A percentile compares a stretch with the other conserved stretches of the same genome.
phyloP scores from a whole-genome alignment of 2,888 invertebrate genomes.

The Orthosia cruda region DNA sequence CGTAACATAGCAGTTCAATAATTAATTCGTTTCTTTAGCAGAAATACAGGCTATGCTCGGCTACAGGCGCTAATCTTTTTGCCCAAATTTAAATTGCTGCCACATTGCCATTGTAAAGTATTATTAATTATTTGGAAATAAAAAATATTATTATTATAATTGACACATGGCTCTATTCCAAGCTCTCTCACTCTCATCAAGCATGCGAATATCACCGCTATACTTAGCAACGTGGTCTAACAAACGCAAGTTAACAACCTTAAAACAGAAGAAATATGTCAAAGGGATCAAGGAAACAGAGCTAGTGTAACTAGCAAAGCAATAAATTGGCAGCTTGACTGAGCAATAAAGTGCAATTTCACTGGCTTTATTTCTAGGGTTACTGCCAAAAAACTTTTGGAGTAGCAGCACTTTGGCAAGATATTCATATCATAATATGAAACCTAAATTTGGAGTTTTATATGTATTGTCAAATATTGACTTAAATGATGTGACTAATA shows the following conservation, averaged over 20 bases:
- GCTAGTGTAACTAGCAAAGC: neutral
- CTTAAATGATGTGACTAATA: neutral
- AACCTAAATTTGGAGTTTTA: neutral
- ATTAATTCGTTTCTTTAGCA: too few species aligned
- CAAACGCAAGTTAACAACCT: neutral
- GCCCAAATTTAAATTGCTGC: too few species aligned
- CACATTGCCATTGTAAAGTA: too few species aligned
- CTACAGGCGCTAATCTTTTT: too few species aligned
- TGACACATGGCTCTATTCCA: too few species aligned
- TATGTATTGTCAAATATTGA: neutral
- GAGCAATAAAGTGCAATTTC: slow-evolving; percentile 18
- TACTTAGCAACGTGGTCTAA: too few species aligned
- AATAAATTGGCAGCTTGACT: slow-evolving; percentile 43
- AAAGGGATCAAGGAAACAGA: neutral
- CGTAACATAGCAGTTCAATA: neutral
- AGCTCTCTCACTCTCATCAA: too few species aligned
- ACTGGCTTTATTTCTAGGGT: slow-evolving; percentile 8
- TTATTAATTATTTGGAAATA: too few species aligned
- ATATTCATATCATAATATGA: slow-evolving; percentile 17
- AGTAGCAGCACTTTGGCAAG: slow-evolving; percentile 43
- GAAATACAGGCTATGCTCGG: too few species aligned
- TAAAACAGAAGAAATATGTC: neutral
- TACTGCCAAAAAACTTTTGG: slow-evolving; percentile 42
- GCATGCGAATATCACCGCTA: too few species aligned
- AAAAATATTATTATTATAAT: too few species aligned